These are phyloP conservation scores for Deroptyus accipitrinus DNA, from an alignment of 2,113 vertebrate genomes.

Conservation along the genomic window DNA sequence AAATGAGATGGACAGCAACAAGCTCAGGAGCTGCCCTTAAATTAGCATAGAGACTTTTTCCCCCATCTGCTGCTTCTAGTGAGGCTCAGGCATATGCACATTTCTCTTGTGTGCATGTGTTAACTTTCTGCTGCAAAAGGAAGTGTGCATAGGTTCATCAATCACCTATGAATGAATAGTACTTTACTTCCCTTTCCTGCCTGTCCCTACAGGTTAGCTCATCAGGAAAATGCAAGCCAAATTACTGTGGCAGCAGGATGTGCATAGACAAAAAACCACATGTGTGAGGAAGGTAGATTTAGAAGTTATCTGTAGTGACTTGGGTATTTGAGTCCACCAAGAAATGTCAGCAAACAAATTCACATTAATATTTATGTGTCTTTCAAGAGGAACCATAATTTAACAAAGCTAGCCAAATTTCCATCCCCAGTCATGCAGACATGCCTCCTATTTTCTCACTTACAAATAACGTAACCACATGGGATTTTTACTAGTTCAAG, in stretches of 20 bases:
- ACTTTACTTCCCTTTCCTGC: conserved; percentile 18
- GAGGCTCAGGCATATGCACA: not conserved
- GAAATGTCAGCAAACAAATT: not conserved
- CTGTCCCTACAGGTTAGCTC: not conserved
- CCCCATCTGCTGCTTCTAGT: not conserved
- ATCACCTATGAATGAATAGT: not conserved
- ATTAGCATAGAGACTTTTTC: not conserved
- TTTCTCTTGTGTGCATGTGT: not conserved
- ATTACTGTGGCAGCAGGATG: not conserved
- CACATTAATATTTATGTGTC: conserved; percentile 41
- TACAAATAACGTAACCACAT: conserved; percentile 17
- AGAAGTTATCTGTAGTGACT: not conserved
- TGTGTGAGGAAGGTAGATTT: not conserved
- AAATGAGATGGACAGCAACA: not conserved
- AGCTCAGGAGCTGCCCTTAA: not conserved
- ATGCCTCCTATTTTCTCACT: conserved; percentile 13
- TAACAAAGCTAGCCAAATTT: conserved; percentile 7
- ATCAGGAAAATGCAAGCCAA: not conserved
- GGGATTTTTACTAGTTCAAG: conserved; percentile 44
- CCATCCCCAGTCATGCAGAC: not conserved
- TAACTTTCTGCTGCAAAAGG: not conserved
- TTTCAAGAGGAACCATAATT: not conserved
- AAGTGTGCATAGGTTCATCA: not conserved
- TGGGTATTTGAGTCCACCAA: not conserved
- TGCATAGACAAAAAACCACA: not conserved